Evolutionary conservation across 2,797 vertebrate genomes (phyloP), one percentile per base, ranked within the genome.

Genomic region (Girardinus metallicus): DNA sequence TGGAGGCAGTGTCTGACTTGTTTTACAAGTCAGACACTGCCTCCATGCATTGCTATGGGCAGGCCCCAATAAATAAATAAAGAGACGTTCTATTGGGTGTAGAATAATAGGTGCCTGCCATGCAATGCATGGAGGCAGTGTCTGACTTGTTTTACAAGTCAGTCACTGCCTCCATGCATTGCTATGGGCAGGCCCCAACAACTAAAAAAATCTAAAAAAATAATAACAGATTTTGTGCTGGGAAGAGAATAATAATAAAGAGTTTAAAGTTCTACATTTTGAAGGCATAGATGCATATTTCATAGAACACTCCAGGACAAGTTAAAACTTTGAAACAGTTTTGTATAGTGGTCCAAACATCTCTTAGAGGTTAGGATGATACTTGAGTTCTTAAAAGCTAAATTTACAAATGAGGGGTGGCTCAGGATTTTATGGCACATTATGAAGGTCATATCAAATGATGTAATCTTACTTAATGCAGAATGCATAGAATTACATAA

Each of bases 381-480:
- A 21, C 39, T 66, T 64, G 31, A 64, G 8, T 66, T 8, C 16
- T 23, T 39, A 39, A 21, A 23, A 23, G 18, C 15, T 64, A 39
- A 23, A 39, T 36, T 4, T 21, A 39, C 36, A 39, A 64, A 64
- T 36, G 31, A 23, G 23, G 41, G 11, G 3, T 12, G 10, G 11
- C 1, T 44, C 68, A 6, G 41, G 13, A 15, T 71, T 15, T 13
- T n/a, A 64, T 36, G 64, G 64, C 0, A 13, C 55, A 31, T 49
- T 53, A 46, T 23, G 73, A 46, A 84, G 39, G 60, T 81, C 53
- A 36, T 60, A 60, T 44, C 39, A 73, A 62, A 26, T 39, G 21
- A 62, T 80, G 29, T 82, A 11, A 36, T 81, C 36, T 49, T 60
- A 77, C 74, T 49, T 74, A 53, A 74, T 81, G n/a, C 23, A 71